Base-by-base conservation (phyloP, 2,888 invertebrate species). In the Drosophila tripunctata region DNA sequence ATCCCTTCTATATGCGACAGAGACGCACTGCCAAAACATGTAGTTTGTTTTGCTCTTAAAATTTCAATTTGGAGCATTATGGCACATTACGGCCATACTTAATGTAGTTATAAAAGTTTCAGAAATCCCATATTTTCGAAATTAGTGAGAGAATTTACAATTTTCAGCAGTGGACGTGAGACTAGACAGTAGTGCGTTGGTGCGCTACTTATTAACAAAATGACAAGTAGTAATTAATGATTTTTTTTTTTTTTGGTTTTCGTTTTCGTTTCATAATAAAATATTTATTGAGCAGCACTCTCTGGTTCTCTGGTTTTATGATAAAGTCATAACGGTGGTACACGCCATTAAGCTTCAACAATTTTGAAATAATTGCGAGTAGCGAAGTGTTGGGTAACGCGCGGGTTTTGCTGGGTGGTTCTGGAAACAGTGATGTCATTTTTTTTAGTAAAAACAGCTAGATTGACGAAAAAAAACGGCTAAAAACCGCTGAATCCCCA, bases 21-120 rank as follows among this genome's bases (percentile, higher is more conserved):
- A 2, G 14, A 33, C 21, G 10, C 10, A 12, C 27, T 38, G 17
- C 35, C 27, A 31, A 41, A 52, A 35, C 33, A 33, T 30, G 48
- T 48, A 33, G 63, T 50, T 52, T 51, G 70, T 41, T 70, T 75
- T 64, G 78, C n/a, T n/a, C n/a, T 75, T 85, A 82, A 82, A 83
- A 86, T 86, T 81, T 86, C 79, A 84, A 86, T 84, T 84, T 81
- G 57, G 58, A 50, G 61, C 70, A 84, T 79, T 84, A 75, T 81
- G 84, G 75, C 65, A 81, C 64, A 75, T 85, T 81, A 81, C 51
- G 68, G 60, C 40, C n/a, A 43, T 35, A 45, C 69, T 62, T 83
- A 85, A 87, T 86, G 72, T 73, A 81, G 87, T 87, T 81, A 87
- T 85, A 79, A 87, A 85, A 78, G 74, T 74, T 68, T 67, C 57